These are phyloP conservation scores for Arctopsyche grandis DNA, from an alignment of 1,140 invertebrate genomes.

Conservation along the genomic window DNA sequence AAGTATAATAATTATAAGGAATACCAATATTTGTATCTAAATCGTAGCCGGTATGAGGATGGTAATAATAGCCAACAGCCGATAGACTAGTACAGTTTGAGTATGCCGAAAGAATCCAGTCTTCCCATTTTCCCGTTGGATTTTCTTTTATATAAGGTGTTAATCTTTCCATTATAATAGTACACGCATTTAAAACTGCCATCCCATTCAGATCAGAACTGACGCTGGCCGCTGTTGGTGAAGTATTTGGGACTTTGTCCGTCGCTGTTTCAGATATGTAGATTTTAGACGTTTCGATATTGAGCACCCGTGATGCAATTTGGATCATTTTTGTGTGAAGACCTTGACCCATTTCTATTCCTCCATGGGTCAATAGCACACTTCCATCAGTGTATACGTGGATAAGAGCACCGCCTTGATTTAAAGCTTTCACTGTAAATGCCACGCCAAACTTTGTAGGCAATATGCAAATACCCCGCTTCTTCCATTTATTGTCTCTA, in stretches of 20 bases:
- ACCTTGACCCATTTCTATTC: slow-evolving; percentile 97
- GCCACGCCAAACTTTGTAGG: slow-evolving; percentile 93
- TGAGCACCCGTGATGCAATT: slow-evolving; percentile 79
- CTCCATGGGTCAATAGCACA: slow-evolving; percentile 90
- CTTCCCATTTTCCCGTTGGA: slow-evolving; percentile 84
- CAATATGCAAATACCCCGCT: slow-evolving; percentile 87
- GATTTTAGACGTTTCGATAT: slow-evolving; percentile 80
- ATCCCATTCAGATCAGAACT: slow-evolving; percentile 95
- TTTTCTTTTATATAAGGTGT: slow-evolving; percentile 80
- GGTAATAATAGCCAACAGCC: slow-evolving; percentile 86
- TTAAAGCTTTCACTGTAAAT: slow-evolving; percentile 82
- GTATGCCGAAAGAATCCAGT: slow-evolving; percentile 87
- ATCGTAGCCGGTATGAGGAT: slow-evolving; percentile 81
- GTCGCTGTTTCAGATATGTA: slow-evolving; percentile 90
- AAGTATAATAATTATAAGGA: slow-evolving; percentile 85
- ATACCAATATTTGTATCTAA: slow-evolving; percentile 76
- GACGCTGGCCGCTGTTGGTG: slow-evolving; percentile 91
- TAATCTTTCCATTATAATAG: slow-evolving; percentile 79
- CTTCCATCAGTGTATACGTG: slow-evolving; percentile 92
- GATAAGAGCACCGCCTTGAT: slow-evolving; percentile 90
- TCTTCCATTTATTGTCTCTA: slow-evolving; percentile 84
- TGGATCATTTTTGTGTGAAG: slow-evolving; percentile 96
- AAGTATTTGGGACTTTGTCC: slow-evolving; percentile 95
- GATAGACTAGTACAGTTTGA: slow-evolving; percentile 83
- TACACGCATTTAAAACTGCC: slow-evolving; percentile 90